These are phyloP conservation scores for Brotula barbata DNA, from an alignment of 2,797 vertebrate species.

Conservation along the genomic window DNA sequence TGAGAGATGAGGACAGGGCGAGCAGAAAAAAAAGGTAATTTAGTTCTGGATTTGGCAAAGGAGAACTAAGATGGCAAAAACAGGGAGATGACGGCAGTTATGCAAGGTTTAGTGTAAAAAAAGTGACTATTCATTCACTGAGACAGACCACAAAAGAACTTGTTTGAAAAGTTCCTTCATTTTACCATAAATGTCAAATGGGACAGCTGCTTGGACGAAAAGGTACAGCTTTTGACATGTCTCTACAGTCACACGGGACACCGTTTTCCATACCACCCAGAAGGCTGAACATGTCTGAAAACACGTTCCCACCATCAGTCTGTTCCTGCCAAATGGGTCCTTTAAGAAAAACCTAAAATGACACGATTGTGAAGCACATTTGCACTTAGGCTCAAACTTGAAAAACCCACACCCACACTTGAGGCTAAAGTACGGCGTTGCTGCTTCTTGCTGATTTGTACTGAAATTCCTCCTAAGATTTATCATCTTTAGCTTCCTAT, in stretches of 20 bases:
- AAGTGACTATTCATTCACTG: too few relatives aligned
- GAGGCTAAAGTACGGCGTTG: background rate
- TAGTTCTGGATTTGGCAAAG: constrained; percentile 15
- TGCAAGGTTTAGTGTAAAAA: background rate
- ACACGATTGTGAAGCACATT: background rate
- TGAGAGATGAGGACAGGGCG: constrained; percentile 2
- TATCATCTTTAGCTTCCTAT: background rate
- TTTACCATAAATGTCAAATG: too few relatives aligned
- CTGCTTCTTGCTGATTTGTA: background rate
- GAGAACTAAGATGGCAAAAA: background rate
- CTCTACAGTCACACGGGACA: too few relatives aligned
- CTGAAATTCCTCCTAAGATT: background rate
- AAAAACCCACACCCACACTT: too few relatives aligned
- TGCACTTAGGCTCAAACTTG: too few relatives aligned
- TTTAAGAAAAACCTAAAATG: constrained; percentile 9
- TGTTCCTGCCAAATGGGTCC: constrained; percentile 1
- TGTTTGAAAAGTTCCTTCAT: too few relatives aligned
- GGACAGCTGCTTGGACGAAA: too few relatives aligned
- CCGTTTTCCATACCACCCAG: background rate
- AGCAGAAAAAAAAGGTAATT: background rate
- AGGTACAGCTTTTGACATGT: too few relatives aligned
- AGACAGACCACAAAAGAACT: too few relatives aligned
- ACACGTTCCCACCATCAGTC: constrained; percentile 3
- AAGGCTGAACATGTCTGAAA: background rate
- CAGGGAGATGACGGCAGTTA: background rate